A percentile compares a stretch with the other conserved stretches of the same genome.
Evolutionary conservation across 2,797 vertebrate species (phyloP).

Genomic region (Schizothorax lantsangensis): DNA sequence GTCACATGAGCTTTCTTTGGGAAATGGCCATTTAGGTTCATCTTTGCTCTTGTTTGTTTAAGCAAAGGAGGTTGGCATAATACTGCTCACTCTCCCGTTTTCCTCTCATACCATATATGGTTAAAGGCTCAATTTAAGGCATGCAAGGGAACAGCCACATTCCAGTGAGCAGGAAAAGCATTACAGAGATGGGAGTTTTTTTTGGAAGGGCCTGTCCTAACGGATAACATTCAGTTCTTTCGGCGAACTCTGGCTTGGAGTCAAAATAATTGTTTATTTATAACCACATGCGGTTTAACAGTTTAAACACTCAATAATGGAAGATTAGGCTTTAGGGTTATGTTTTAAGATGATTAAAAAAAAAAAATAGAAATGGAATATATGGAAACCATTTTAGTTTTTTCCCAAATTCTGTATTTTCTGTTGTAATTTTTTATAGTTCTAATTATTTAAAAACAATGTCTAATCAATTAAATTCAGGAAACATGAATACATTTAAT

Average conservation of each 20-base stretch:
- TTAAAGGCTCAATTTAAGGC: constrained; percentile 73
- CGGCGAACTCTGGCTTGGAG: background rate
- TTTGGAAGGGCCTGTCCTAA: constrained; percentile 45
- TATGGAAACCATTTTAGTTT: too few relatives aligned
- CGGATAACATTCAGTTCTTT: constrained; percentile 45
- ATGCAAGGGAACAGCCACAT: constrained; percentile 78
- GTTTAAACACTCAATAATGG: background rate
- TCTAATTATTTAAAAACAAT: too few relatives aligned
- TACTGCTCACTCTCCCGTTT: constrained; percentile 71
- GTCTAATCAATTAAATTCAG: too few relatives aligned
- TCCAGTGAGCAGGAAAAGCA: constrained; percentile 79
- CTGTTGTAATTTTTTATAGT: too few relatives aligned
- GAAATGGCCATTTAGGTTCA: constrained; percentile 62
- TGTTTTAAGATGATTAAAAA: background rate
- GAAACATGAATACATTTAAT: too few relatives aligned
- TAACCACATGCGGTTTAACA: background rate
- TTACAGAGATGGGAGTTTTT: constrained; percentile 59
- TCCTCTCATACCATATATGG: constrained; percentile 86
- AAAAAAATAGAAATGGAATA: background rate
- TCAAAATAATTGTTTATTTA: background rate
- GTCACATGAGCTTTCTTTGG: constrained; percentile 66
- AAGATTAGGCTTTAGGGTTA: background rate
- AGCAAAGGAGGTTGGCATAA: constrained; percentile 73
- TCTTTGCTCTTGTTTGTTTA: constrained; percentile 73
- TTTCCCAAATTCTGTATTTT: too few relatives aligned